Evolutionary conservation across 2,113 vertebrate species (phyloP).

Genomic region (Raja brachyura): DNA sequence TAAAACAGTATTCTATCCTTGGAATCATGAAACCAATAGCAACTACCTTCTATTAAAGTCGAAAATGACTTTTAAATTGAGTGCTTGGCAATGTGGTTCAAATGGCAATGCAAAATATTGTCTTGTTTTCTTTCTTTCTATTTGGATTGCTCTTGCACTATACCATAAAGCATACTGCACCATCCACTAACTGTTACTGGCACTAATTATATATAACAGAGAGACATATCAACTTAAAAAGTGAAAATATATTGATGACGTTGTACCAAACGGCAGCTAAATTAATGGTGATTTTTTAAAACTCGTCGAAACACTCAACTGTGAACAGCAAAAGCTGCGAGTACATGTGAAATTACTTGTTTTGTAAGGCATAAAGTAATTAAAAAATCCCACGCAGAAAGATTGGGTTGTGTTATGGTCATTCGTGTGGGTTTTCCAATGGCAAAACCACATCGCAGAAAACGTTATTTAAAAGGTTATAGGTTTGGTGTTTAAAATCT

Average conservation of each 20-base stretch:
- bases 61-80: neutral
- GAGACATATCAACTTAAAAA: neutral
- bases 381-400: neutral
- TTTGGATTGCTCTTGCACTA: neutral
- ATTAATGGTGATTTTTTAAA: neutral
- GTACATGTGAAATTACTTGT: neutral
- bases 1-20: neutral
- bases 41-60: neutral
- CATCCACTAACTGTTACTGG: neutral
- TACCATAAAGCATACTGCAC: neutral
- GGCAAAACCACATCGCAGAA: neutral
- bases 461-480: neutral
- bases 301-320: neutral
- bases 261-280: neutral
- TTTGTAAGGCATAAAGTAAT: neutral
- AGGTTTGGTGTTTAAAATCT: neutral
- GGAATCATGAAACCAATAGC: neutral
- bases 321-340: neutral
- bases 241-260: neutral
- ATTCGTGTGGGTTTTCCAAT: no score
- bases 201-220: neutral
- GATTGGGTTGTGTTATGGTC: neutral
- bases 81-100: neutral
- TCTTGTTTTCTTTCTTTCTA: neutral
- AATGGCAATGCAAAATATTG: neutral